A percentile compares a stretch with the other conserved stretches of the same genome.
Evolutionary conservation across 2,797 vertebrate genomes (phyloP).

Genomic region (Thaleichthys pacificus): DNA sequence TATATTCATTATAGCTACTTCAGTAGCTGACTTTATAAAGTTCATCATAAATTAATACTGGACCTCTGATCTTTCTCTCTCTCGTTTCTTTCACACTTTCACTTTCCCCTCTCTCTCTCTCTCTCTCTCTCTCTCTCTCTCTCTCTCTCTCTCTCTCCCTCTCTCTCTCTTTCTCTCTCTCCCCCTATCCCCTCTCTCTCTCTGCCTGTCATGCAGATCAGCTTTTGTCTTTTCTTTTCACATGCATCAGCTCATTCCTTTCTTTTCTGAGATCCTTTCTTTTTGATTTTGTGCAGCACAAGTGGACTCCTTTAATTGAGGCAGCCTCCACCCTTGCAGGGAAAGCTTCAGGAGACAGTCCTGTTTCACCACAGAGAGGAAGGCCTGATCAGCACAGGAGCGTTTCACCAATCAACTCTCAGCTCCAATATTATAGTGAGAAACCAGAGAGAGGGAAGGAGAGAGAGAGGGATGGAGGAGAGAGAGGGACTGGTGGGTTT

Average conservation of each 20-base stretch:
- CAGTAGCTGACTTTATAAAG: constrained; percentile 13
- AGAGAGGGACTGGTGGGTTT: not conserved
- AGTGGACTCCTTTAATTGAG: constrained; percentile 43
- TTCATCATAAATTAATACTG: constrained; percentile 19
- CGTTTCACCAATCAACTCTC: constrained; percentile 33
- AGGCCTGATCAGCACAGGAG: constrained; percentile 37
- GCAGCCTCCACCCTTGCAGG: constrained; percentile 36
- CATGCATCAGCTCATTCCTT: constrained; percentile 46
- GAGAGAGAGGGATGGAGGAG: no score
- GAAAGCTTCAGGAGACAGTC: constrained; percentile 28
- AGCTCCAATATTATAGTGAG: constrained; percentile 30
- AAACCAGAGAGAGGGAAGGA: not conserved
- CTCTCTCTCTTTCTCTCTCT: not conserved
- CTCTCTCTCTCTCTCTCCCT: not conserved
- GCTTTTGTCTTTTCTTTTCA: constrained; percentile 39
- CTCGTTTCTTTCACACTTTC: not conserved
- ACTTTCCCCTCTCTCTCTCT: no score
- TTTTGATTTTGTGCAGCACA: constrained; percentile 46
- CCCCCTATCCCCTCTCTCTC: not conserved
- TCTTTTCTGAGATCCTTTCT: constrained; percentile 22
- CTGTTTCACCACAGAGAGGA: constrained; percentile 28
- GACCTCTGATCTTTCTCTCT: constrained; percentile 5
- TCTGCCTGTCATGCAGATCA: constrained; percentile 42
- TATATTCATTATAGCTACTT: constrained; percentile 8
- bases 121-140: not conserved